phyloP scores from a whole-genome alignment of 1,140 invertebrate genomes.

The Diploscapter pachys region DNA sequence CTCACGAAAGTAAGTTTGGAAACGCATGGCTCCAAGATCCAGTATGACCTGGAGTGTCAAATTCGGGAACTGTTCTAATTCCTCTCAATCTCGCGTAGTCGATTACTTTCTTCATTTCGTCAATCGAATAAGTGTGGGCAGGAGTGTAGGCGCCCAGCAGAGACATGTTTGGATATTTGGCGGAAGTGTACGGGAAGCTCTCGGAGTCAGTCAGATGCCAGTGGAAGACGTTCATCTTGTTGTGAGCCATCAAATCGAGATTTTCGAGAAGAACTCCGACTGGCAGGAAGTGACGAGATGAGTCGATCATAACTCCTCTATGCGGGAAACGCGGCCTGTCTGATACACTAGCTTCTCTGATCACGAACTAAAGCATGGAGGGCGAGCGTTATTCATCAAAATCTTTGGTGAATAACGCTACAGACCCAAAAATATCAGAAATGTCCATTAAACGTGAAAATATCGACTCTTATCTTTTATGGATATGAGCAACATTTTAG shows the following conservation, averaged over 20 bases:
- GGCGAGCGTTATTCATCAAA: no score
- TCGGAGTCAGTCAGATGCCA: conserved; percentile 91
- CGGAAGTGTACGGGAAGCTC: conserved; percentile 80
- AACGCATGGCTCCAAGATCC: conserved; percentile 71
- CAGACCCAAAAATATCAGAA: background rate
- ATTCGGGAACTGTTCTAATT: conserved; percentile 59
- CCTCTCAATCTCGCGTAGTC: conserved; percentile 60
- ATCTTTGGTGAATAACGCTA: background rate
- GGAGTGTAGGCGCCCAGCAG: conserved; percentile 55
- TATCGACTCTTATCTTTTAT: no score
- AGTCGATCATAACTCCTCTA: conserved; percentile 77
- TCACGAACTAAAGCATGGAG: no score
- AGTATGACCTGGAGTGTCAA: conserved; percentile 69
- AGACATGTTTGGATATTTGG: conserved; percentile 68
- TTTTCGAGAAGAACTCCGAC: conserved; percentile 53
- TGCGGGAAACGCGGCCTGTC: conserved; percentile 74
- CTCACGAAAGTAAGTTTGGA: no score
- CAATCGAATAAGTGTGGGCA: conserved; percentile 57
- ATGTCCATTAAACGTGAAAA: background rate
- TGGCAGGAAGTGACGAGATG: conserved; percentile 75
- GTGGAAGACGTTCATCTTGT: conserved; percentile 87
- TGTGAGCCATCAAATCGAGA: conserved; percentile 73
- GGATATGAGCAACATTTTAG: no score
- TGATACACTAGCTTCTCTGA: conserved; percentile 61
- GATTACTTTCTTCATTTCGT: conserved; percentile 59